Conservation (phyloP, 2,888 invertebrate genomes). For the Apamea monoglypha region DNA sequence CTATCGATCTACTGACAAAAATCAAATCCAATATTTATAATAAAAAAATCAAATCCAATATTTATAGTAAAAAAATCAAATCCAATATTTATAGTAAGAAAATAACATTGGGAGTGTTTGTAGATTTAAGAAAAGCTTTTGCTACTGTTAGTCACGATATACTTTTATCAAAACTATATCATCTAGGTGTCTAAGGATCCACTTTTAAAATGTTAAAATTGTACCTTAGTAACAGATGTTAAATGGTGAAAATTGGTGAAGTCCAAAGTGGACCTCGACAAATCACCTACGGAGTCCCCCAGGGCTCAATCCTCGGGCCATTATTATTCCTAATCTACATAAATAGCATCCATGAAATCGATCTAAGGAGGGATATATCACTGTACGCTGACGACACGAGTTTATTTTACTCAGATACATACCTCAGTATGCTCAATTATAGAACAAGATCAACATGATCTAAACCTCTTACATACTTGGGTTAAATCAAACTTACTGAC, state of each 20-base stretch:
- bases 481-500: slow-evolving; percentile 10
- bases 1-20: neutral
- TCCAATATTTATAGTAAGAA: too few species aligned
- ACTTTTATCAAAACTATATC: slow-evolving; percentile 7
- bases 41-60: too few species aligned
- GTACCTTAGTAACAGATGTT: neutral
- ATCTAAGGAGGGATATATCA: neutral
- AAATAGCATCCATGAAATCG: neutral
- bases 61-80: too few species aligned
- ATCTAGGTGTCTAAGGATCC: neutral
- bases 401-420: slow-evolving; percentile 5
- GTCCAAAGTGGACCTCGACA: neutral
- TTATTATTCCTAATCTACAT: neutral
- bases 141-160: neutral
- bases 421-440: neutral
- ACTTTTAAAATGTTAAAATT: slow-evolving; percentile 8
- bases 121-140: slow-evolving; percentile 1
- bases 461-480: neutral
- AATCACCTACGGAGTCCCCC: neutral
- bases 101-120: neutral
- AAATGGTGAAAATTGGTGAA: slow-evolving; percentile 10
- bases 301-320: slow-evolving; percentile 1
- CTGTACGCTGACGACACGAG: neutral
- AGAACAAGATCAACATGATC: neutral
- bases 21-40: slow-evolving; percentile 2